Base-by-base conservation (phyloP, 1,140 invertebrate species). In the Hermatobates lingyangjiaoensis region DNA sequence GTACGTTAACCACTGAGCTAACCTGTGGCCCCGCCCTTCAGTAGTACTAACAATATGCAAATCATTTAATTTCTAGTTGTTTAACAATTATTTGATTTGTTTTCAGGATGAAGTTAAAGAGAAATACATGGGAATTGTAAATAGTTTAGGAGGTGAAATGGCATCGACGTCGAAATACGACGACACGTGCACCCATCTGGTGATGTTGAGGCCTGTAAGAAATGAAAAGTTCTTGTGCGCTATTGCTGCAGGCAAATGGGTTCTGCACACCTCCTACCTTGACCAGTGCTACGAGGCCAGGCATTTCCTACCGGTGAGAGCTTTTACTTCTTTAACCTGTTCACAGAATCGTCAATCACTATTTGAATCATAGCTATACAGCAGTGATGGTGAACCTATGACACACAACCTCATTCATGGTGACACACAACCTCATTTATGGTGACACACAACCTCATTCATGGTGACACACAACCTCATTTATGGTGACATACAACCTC, bases 151-250 rank as follows among this genome's bases (percentile, higher is more conserved):
- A 38, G 87, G 81, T 1, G 68, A 67, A 15, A 69, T 85, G 18
- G 73, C 74, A 2, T 70, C 74, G 25, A 66, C 70, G 4, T 60
- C 67, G 0, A 70, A 72, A 57, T 80, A 79, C 58, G 84, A 90
- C 62, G 60, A 21, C 27, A 30, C 27, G 15, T 49, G 45, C 3
- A 55, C 48, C 42, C 44, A 54, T 66, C 64, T 92, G 7, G 64
- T 94, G 24, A 80, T 83, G 53, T 65, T 76, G 21, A 76, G 74
- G 53, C 79, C 80, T 0, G 71, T 74, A 15, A 75, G 85, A 55
- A 90, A 85, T 62, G 88, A 93, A 69, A 91, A 91, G 67, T 75
- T 84, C 65, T 68, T 93, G 1, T 77, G 79, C 2, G 80, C 79
- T 56, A 76, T 93, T 30, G 87, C 89, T 0, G 72, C 81, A 0